Conservation (phyloP, 2,113 vertebrate genomes). For the Sardina pilchardus region DNA sequence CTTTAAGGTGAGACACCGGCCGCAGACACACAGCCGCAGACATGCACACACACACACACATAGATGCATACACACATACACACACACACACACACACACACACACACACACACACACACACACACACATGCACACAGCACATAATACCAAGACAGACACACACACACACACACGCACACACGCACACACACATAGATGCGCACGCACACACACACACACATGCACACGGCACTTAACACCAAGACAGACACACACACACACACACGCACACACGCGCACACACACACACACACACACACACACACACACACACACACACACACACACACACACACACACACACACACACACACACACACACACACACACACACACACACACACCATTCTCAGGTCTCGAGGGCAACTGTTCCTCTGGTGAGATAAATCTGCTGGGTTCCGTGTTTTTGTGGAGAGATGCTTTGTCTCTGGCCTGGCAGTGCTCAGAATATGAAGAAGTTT, state of each 20-base stretch:
- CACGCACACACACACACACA: conserved; percentile 3
- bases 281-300: not conserved
- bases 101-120: conserved; percentile 5
- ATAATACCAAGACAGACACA: not conserved
- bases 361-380: conserved; percentile 1
- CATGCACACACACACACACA: not conserved
- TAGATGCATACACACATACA: not conserved
- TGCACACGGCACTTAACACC: too few species aligned
- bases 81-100: conserved; percentile 5
- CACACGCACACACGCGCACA: not conserved
- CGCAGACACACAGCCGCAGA: not conserved
- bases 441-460: not conserved
- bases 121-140: not conserved
- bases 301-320: conserved; percentile 5
- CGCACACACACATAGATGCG: not conserved
- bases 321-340: conserved; percentile 3
- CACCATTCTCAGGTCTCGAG: not conserved
- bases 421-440: not conserved
- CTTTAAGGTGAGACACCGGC: conserved; percentile 81
- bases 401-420: not conserved
- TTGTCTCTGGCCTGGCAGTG: not conserved
- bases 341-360: conserved; percentile 9
- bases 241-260: not conserved
- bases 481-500: not conserved
- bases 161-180: conserved; percentile 3